Base-by-base conservation (phyloP, 2,888 invertebrate species). In the Drosophila tanythrix region DNA sequence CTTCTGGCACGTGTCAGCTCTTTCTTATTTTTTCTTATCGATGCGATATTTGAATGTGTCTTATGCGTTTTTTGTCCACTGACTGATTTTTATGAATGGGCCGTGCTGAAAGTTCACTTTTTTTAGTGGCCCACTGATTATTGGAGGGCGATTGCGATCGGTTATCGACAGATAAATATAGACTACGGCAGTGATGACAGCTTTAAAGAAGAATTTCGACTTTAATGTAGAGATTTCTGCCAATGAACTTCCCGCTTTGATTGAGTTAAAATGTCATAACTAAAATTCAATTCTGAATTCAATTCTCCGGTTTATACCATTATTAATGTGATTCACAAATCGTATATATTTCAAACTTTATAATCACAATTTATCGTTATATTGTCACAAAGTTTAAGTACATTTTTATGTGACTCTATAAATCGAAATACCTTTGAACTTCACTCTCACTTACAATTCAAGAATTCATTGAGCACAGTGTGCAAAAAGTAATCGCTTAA, bases 11-110 rank as follows among this genome's bases (percentile, higher is more conserved):
- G 36, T 27, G 36, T 27, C 35, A 29, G 29, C 35, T 13, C 8
- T 21, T 29, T 43, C 25, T 2, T 15, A 11, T n/a, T 27, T 27
- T 4, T 36, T 57, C 64, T 76, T 77, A 81, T 77, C 81, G 59
- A 59, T 59, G 81, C 33, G 65, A 33, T 31, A 76, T 77, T 70
- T 77, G 50, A 66, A 77, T 76, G 62, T 76, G 65, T 76, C 76
- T 75, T 60, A 46, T 36, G 38, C 43, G 25, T 31, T 33, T 58
- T 61, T 40, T 65, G 36, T 65, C 58, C 53, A 66, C 60, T 35
- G 29, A 33, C 27, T 38, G 38, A n/a, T 38, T 63, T 86, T 83
- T 74, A 87, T 83, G 89, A 83, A 83, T 89, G 89, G 35, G 35
- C 48, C 86, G 67, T 88, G 81, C 80, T 68, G 46, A 68, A 67